phyloP scores from a whole-genome alignment of 2,888 invertebrate genomes.

The Heliconius ethilla region DNA sequence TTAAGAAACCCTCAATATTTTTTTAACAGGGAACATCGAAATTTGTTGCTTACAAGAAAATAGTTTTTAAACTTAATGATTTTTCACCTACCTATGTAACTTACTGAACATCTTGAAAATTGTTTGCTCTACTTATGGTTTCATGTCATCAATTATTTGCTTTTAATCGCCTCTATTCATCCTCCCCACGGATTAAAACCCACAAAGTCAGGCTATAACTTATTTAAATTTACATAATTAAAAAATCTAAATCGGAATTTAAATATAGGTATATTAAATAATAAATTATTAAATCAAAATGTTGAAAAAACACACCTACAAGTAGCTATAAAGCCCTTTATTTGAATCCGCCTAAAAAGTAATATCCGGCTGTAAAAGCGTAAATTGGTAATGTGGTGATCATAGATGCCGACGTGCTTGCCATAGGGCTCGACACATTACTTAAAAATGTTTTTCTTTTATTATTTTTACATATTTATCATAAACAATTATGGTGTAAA shows the following conservation, averaged over 20 bases:
- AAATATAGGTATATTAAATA: background rate
- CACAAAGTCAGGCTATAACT: background rate
- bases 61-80: too few relatives aligned
- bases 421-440: conserved; percentile 23
- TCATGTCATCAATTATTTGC: background rate
- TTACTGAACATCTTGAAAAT: too few relatives aligned
- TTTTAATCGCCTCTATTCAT: background rate
- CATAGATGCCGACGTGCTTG: conserved; percentile 56
- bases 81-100: too few relatives aligned
- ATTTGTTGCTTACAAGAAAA: too few relatives aligned
- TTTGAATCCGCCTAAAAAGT: conserved; percentile 16
- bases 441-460: background rate
- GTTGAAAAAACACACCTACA: background rate
- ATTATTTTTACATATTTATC: background rate
- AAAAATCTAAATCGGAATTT: background rate
- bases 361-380: conserved; percentile 45
- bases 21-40: too few relatives aligned
- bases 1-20: too few relatives aligned
- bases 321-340: conserved; percentile 5
- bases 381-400: conserved; percentile 63
- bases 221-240: background rate
- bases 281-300: background rate
- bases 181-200: background rate
- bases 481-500: too few relatives aligned
- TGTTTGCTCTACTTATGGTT: background rate